phyloP scores from a whole-genome alignment of 2,113 vertebrate genomes.

The Hipposideros armiger region DNA sequence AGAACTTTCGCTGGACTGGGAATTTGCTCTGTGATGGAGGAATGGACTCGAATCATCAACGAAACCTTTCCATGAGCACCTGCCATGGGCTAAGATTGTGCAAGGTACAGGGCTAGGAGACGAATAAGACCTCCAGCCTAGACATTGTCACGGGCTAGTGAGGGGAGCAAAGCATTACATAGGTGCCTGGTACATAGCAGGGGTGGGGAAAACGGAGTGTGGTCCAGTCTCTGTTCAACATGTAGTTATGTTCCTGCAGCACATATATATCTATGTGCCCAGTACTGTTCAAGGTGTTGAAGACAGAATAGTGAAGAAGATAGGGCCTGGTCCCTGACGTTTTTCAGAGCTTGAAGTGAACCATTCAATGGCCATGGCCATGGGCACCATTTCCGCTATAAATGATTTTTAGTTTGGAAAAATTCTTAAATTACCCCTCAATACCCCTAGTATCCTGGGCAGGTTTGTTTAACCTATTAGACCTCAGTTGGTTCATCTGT shows the following conservation, averaged over 20 bases:
- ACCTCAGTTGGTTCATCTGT: background rate
- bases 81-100: background rate
- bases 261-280: background rate
- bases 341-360: background rate
- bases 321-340: background rate
- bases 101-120: background rate
- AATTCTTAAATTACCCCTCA: slow-evolving; percentile 36
- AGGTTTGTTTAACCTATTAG: background rate
- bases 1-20: background rate
- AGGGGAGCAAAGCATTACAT: background rate
- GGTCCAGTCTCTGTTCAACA: background rate
- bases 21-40: slow-evolving; percentile 4
- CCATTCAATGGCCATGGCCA: background rate
- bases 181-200: background rate
- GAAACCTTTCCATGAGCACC: background rate
- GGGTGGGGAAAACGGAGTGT: background rate
- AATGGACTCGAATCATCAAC: background rate
- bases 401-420: slow-evolving; percentile 61
- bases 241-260: background rate
- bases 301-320: background rate
- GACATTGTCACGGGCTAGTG: background rate
- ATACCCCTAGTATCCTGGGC: background rate
- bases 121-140: background rate
- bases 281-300: background rate
- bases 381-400: background rate